Conservation (phyloP, 2,113 vertebrate species). For the Aix galericulata region DNA sequence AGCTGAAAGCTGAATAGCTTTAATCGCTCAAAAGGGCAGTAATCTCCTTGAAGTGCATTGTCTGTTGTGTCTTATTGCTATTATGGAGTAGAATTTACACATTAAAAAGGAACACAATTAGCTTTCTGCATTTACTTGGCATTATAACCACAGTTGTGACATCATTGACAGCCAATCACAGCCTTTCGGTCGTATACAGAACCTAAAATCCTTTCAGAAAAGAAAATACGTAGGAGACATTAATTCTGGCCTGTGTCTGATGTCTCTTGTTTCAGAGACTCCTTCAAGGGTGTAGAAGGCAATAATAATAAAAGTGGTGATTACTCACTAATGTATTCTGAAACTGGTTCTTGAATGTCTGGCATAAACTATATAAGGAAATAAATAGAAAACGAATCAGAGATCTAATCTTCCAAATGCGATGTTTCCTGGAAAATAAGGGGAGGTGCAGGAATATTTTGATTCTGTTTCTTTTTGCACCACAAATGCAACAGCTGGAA, state of each 20-base stretch:
- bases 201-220: conserved; percentile 37
- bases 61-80: conserved; percentile 41
- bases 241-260: conserved; percentile 36
- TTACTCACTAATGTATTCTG: background rate
- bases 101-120: conserved; percentile 68
- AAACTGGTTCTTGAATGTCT: conserved; percentile 6
- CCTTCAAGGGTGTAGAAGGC: conserved; percentile 27
- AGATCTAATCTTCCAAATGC: conserved; percentile 20
- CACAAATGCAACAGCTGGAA: background rate
- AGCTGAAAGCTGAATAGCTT: conserved; percentile 55
- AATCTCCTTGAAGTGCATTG: conserved; percentile 54
- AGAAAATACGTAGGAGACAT: conserved; percentile 42
- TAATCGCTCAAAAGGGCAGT: conserved; percentile 42
- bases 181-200: background rate
- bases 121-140: conserved; percentile 61
- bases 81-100: conserved; percentile 58
- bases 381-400: conserved; percentile 30
- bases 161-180: conserved; percentile 55
- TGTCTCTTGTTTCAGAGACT: conserved; percentile 30
- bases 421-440: conserved; percentile 1
- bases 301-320: conserved; percentile 9
- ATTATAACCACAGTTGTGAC: conserved; percentile 42
- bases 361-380: conserved; percentile 15
- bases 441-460: background rate
- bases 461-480: background rate